Evolutionary conservation across 2,797 vertebrate species (phyloP), one percentile per base, ranked within the genome.

Genomic region (Pseudocheirus occidentalis): DNA sequence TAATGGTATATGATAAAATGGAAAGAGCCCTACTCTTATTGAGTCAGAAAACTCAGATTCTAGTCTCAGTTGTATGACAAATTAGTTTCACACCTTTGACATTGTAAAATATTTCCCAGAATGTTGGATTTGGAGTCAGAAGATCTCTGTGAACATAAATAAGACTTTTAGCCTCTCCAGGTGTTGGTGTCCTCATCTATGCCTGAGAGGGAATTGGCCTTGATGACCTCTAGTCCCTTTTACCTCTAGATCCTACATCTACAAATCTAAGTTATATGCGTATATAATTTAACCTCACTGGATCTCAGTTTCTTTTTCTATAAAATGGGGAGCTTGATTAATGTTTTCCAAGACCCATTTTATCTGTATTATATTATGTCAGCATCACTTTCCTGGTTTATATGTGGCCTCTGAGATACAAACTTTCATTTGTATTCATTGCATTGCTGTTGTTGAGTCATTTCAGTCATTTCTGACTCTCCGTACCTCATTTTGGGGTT

Each of bases 101-200:
- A 11, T 28, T 87, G 24, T 50, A 87, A 46, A 87, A 50, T 50
- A 50, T 27, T 50, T 21, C 18, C 73, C 40, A 27, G 21, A 46
- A 81, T 46, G 40, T 81, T 46, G 73, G 10, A 50, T 50, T 87
- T 87, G 40, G 40, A 87, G 4, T 87, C 21, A 50, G 62, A 62
- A 62, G 62, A 87, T 1, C 9, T 87, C 73, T 12, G 40, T 87
- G 12, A 90, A 31, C 40, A 73, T 1, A 21, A 91, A 10, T 28
- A 95, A 92, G 9, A 40, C 40, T 89, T 18, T 87, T 54, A 57
- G 87, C 18, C 24, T 92, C 62, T 94, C 28, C 90, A 27, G 40
- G 16, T 66, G n/a, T 96, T n/a, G 24, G 57, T 90, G 96, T 94
- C 73, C n/a, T 93, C 92, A 50, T 90, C 40, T 91, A 13, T 54